Evolutionary conservation across 2,797 vertebrate species (phyloP).

Genomic region (Melanotaenia trifasciata): DNA sequence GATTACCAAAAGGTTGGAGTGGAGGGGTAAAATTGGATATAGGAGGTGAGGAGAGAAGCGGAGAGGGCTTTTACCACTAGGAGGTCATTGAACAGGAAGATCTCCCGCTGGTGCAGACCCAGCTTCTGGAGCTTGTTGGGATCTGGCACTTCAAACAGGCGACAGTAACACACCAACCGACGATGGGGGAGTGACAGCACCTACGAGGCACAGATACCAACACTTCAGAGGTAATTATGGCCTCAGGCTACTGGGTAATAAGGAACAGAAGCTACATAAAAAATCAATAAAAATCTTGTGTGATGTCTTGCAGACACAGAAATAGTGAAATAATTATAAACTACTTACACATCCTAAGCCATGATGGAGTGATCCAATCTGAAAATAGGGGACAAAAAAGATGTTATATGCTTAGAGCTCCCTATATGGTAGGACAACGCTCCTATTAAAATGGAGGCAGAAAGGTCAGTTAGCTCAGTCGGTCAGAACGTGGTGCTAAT

Average conservation of each 20-base stretch:
- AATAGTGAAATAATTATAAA: constrained; percentile 25
- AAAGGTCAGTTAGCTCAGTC: constrained; percentile 18
- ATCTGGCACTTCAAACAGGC: constrained; percentile 98
- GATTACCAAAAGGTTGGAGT: not conserved
- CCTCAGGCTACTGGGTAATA: constrained; percentile 29
- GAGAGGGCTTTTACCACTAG: constrained; percentile 87
- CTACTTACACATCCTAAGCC: constrained; percentile 98
- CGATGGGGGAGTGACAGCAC: constrained; percentile 96
- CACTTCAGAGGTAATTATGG: constrained; percentile 48
- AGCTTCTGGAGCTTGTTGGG: constrained; percentile 98
- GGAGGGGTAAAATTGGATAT: not conserved
- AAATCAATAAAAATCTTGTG: constrained; percentile 7
- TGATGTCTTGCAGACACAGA: constrained; percentile 17
- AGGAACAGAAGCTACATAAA: constrained; percentile 30
- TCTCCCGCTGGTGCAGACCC: constrained; percentile 97
- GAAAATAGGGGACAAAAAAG: constrained; percentile 60
- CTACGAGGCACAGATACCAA: constrained; percentile 69
- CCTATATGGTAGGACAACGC: not conserved
- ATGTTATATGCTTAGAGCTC: not conserved
- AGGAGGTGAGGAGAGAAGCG: not conserved
- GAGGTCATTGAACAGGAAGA: constrained; percentile 99
- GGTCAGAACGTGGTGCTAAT: constrained; percentile 68
- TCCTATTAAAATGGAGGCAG: constrained; percentile 1
- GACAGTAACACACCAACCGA: constrained; percentile 97
- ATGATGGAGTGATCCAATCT: constrained; percentile 97